phyloP scores from a whole-genome alignment of 2,797 vertebrate species.

The Molossus molossus region DNA sequence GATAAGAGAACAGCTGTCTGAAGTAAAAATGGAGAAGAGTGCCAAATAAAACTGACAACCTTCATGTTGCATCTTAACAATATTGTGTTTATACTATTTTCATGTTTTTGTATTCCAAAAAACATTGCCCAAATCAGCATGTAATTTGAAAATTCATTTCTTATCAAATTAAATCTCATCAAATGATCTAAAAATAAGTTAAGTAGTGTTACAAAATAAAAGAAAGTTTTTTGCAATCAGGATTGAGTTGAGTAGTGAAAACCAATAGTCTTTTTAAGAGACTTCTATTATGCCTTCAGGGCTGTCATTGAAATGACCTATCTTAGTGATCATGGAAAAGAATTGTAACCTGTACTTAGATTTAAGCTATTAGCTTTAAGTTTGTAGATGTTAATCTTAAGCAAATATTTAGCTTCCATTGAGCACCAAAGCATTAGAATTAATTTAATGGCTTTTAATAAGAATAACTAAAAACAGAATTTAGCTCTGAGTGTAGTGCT shows the following conservation, averaged over 20 bases:
- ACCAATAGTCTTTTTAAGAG: background rate
- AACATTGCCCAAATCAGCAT: conserved; percentile 20
- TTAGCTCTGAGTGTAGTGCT: background rate
- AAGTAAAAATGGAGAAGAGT: conserved; percentile 40
- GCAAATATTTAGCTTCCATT: conserved; percentile 57
- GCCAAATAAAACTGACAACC: background rate
- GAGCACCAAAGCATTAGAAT: conserved; percentile 33
- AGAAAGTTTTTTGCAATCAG: background rate
- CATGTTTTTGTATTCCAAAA: conserved; percentile 13
- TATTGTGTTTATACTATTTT: conserved; percentile 23
- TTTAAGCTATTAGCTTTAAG: conserved; percentile 48
- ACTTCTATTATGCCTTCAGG: conserved; percentile 16
- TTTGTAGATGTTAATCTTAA: conserved; percentile 68
- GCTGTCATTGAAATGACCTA: background rate
- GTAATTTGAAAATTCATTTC: conserved; percentile 24
- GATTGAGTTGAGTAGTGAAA: background rate
- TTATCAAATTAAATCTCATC: conserved; percentile 36
- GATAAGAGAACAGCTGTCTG: conserved; percentile 37
- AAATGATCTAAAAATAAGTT: conserved; percentile 31
- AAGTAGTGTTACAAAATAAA: conserved; percentile 29
- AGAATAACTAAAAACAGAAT: conserved; percentile 68
- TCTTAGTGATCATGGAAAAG: conserved; percentile 10
- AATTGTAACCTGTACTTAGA: conserved; percentile 20
- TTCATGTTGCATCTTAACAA: background rate
- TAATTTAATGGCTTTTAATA: conserved; percentile 53